Evolutionary conservation across 2,797 vertebrate species (phyloP).

Genomic region (Malurus leucopterus): DNA sequence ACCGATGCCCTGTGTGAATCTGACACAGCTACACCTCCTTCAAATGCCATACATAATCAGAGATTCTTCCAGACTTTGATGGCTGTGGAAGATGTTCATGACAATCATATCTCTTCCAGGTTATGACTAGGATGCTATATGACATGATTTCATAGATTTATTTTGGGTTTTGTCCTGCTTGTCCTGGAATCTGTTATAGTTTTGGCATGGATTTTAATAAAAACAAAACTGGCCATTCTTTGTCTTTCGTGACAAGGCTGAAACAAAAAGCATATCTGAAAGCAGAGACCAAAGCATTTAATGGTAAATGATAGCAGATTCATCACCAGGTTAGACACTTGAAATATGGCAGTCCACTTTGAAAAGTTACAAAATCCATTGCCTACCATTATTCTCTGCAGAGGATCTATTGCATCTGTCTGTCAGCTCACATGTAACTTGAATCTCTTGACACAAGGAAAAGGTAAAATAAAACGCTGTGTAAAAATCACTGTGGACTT

Average conservation of each 20-base stretch:
- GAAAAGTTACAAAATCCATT: conserved; percentile 56
- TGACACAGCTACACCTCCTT: neutral
- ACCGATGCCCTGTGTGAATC: neutral
- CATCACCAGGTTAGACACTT: conserved; percentile 40
- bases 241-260: conserved; percentile 28
- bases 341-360: conserved; percentile 61
- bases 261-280: conserved; percentile 27
- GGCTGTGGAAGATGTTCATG: neutral
- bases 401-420: conserved; percentile 53
- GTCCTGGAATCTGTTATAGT: neutral
- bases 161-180: neutral
- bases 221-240: neutral
- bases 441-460: conserved; percentile 66
- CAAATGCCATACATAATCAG: neutral
- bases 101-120: neutral
- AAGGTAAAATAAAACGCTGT: conserved; percentile 69
- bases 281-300: conserved; percentile 54
- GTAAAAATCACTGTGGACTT: conserved; percentile 59
- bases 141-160: conserved; percentile 39
- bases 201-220: conserved; percentile 15
- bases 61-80: neutral
- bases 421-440: conserved; percentile 65
- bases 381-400: conserved; percentile 42
- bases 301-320: conserved; percentile 65
- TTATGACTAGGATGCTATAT: conserved; percentile 30